A percentile compares a stretch with the other conserved stretches of the same genome.
Evolutionary conservation across 2,113 vertebrate species (phyloP).

Genomic region (Equus przewalskii): DNA sequence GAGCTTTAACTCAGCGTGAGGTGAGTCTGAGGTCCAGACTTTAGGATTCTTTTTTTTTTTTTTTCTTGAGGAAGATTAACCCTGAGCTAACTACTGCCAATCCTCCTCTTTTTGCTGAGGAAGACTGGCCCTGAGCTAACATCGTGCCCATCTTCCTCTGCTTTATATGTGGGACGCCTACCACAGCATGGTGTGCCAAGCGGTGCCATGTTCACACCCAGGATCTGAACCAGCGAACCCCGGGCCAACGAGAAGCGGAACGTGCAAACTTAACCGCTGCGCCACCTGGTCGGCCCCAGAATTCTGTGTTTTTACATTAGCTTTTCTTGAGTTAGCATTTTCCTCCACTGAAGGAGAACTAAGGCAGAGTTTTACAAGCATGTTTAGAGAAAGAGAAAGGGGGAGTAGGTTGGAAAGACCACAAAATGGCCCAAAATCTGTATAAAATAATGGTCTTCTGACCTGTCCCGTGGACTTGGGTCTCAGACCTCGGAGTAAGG

Average conservation of each 20-base stretch:
- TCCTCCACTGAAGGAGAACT: not conserved
- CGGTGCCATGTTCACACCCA: no score
- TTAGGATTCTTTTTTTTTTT: not conserved
- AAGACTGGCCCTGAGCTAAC: no score
- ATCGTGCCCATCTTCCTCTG: no score
- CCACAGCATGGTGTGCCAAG: no score
- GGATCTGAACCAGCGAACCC: no score
- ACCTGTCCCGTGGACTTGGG: not conserved
- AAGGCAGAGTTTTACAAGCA: not conserved
- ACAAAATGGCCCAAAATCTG: not conserved
- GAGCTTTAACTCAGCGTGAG: not conserved
- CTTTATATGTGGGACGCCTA: no score
- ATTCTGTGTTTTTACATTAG: not conserved
- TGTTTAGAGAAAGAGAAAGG: not conserved
- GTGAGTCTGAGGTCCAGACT: not conserved
- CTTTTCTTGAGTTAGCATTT: not conserved
- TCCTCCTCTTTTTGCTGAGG: no score
- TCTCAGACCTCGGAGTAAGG: not conserved
- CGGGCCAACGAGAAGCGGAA: no score
- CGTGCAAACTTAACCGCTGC: no score
- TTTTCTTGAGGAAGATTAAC: no score
- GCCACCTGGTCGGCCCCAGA: no score
- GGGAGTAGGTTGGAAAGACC: not conserved
- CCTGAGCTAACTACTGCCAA: no score
- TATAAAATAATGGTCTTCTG: accelerated